phyloP scores from a whole-genome alignment of 2,888 invertebrate species.

The Acanthosepion esculentum region DNA sequence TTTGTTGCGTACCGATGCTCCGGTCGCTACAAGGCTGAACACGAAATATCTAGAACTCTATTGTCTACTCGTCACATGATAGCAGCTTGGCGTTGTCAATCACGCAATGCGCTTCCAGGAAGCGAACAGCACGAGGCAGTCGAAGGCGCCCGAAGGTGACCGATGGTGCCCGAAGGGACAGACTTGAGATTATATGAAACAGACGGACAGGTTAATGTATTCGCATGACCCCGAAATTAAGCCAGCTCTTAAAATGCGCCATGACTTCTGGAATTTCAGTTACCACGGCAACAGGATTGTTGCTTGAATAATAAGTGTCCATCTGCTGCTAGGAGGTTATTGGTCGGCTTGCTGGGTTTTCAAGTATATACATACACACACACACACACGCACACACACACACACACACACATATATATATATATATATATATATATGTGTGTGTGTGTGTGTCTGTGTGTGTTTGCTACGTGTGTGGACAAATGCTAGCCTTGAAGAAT shows the following conservation, averaged over 20 bases:
- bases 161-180: constrained; percentile 33
- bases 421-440: neutral
- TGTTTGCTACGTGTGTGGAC: too few relatives aligned
- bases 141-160: constrained; percentile 33
- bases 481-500: neutral
- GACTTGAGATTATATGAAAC: constrained; percentile 10
- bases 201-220: constrained; percentile 23
- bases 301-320: neutral
- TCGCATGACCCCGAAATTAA: neutral
- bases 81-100: constrained; percentile 13
- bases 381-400: too few relatives aligned
- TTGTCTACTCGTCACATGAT: constrained; percentile 11
- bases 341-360: neutral
- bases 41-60: neutral
- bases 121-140: constrained; percentile 33
- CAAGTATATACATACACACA: too few relatives aligned
- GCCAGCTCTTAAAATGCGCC: constrained; percentile 33
- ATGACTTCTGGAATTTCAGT: constrained; percentile 33
- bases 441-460: too few relatives aligned
- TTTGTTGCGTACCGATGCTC: neutral
- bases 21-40: neutral
- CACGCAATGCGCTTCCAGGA: constrained; percentile 8
- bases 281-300: neutral
- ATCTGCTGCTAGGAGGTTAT: constrained; percentile 15
- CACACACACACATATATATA: neutral